Conservation (phyloP, 2,797 vertebrate species). For the Intellagama lesueurii region DNA sequence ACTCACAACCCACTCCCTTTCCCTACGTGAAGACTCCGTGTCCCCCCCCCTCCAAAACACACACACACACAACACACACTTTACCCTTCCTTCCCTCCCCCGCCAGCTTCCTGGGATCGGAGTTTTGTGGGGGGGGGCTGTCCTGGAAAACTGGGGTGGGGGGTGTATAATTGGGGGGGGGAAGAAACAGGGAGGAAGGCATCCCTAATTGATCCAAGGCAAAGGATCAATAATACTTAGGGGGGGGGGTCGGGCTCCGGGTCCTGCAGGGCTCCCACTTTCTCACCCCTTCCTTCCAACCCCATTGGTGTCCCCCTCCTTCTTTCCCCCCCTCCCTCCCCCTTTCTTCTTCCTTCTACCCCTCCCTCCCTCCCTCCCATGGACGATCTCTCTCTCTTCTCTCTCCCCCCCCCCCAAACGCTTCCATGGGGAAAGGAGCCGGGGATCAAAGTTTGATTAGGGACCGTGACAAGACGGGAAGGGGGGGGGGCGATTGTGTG, state of each 20-base stretch:
- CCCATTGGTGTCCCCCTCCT: background rate
- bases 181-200: rapidly evolving
- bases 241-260: background rate
- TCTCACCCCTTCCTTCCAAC: background rate
- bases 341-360: too few relatives aligned
- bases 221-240: background rate
- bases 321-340: too few relatives aligned
- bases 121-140: background rate
- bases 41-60: background rate
- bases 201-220: background rate
- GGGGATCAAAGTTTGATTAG: slow-evolving; percentile 18
- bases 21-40: background rate
- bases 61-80: too few relatives aligned
- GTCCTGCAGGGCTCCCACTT: slow-evolving; percentile 1
- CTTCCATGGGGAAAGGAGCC: background rate
- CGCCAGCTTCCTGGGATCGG: background rate
- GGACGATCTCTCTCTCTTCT: background rate
- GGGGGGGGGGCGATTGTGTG: background rate
- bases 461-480: background rate
- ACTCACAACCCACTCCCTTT: background rate
- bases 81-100: background rate
- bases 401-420: too few relatives aligned
- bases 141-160: too few relatives aligned
- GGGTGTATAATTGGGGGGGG: background rate
- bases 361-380: too few relatives aligned